phyloP scores from a whole-genome alignment of 2,113 vertebrate species.

The Aptenodytes patagonicus region DNA sequence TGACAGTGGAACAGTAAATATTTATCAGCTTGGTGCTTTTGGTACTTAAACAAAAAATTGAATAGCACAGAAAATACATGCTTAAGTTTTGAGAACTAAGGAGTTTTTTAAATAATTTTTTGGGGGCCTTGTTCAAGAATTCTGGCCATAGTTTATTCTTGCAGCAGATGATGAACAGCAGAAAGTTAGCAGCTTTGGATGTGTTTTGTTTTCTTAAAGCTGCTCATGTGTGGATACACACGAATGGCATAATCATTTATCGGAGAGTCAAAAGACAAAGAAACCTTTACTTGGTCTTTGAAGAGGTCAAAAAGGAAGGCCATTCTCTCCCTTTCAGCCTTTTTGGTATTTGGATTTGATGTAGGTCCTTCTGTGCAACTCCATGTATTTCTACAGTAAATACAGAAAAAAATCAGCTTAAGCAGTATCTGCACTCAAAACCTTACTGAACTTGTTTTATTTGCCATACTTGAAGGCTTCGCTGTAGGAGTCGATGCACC shows the following conservation, averaged over 20 bases:
- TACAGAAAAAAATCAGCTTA: not conserved
- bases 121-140: not conserved
- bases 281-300: not conserved
- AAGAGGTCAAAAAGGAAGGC: not conserved
- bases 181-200: not conserved
- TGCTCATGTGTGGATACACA: not conserved
- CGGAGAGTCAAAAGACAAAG: not conserved
- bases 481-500: not conserved
- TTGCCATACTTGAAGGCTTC: not conserved
- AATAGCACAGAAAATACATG: not conserved
- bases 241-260: not conserved
- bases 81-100: not conserved
- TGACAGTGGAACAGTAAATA: not conserved
- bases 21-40: not conserved
- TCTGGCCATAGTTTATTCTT: not conserved
- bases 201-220: constrained; percentile 10
- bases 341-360: not conserved
- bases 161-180: not conserved
- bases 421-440: not conserved
- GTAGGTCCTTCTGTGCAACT: not conserved
- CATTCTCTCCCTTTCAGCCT: not conserved
- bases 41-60: not conserved
- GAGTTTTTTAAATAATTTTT: not conserved
- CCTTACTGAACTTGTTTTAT: not conserved
- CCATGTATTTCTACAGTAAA: not conserved